Evolutionary conservation across 2,888 invertebrate species (phyloP).

Genomic region (Cephus pulcher): DNA sequence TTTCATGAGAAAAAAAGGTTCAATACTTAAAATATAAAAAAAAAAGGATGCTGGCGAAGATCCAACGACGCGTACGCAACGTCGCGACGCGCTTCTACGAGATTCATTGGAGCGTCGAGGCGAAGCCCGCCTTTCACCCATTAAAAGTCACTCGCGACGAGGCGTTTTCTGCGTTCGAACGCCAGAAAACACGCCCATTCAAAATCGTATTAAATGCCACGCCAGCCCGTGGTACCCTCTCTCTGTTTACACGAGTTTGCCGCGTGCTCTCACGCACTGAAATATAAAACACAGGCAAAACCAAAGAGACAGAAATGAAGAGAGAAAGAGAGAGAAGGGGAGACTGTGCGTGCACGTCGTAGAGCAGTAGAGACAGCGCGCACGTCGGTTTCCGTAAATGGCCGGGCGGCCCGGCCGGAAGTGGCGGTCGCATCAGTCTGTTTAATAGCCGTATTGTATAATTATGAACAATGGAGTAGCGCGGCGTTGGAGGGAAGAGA

Average conservation of each 20-base stretch:
- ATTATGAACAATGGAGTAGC: conserved; percentile 61
- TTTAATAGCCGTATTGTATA: conserved; percentile 67
- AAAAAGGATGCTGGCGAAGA: background rate
- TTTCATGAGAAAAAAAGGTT: background rate
- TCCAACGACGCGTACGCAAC: conserved; percentile 23
- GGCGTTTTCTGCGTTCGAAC: conserved; percentile 33
- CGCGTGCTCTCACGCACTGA: background rate
- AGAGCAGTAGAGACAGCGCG: conserved; percentile 41
- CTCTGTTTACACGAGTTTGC: background rate
- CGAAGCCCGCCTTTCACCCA: conserved; percentile 49
- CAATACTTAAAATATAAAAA: background rate
- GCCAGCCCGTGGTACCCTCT: background rate
- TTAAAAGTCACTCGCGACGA: conserved; percentile 48
- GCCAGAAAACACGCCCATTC: conserved; percentile 47
- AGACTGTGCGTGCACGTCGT: conserved; percentile 21
- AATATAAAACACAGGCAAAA: background rate
- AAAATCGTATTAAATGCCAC: conserved; percentile 15
- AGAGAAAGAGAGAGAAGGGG: conserved; percentile 16
- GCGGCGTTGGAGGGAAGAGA: conserved; percentile 33
- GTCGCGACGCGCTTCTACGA: conserved; percentile 32
- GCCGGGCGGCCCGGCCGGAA: conserved; percentile 56
- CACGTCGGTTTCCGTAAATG: conserved; percentile 58
- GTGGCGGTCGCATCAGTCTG: conserved; percentile 65
- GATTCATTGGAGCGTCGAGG: conserved; percentile 50
- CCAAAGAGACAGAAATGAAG: conserved; percentile 11